Evolutionary conservation across 2,888 invertebrate species (phyloP).

Genomic region (Augiades crinisus): DNA sequence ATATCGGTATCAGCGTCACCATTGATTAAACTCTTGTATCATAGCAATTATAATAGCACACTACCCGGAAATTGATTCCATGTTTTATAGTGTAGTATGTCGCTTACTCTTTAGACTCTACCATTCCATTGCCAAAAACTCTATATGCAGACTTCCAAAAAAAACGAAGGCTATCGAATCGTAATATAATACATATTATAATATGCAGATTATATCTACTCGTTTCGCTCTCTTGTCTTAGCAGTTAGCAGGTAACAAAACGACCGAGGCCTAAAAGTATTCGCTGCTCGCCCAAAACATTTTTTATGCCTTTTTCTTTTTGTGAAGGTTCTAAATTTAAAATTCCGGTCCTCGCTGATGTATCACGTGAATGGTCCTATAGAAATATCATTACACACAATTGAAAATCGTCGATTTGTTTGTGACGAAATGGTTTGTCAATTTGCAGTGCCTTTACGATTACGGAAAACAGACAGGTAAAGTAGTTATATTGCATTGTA

Average conservation of each 20-base stretch:
- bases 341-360: slow-evolving; percentile 36
- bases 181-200: too few species aligned
- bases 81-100: too few species aligned
- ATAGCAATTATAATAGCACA: too few species aligned
- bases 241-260: slow-evolving; percentile 69
- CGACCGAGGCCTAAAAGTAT: slow-evolving; percentile 60
- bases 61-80: too few species aligned
- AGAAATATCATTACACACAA: slow-evolving; percentile 5
- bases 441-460: not conserved
- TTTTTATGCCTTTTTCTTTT: slow-evolving; percentile 54
- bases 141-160: too few species aligned
- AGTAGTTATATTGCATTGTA: not conserved
- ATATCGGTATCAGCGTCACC: too few species aligned
- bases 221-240: slow-evolving; percentile 43
- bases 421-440: not conserved
- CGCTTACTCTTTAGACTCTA: too few species aligned
- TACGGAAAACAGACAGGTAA: not conserved
- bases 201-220: slow-evolving; percentile 37
- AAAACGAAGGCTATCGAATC: too few species aligned
- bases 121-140: too few species aligned
- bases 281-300: slow-evolving; percentile 48
- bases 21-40: too few species aligned
- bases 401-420: not conserved
- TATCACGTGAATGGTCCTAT: slow-evolving; percentile 16
- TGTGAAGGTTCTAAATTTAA: slow-evolving; percentile 41